Evolutionary conservation across 2,797 vertebrate species (phyloP).

Genomic region (Odontamblyopus rebecca): DNA sequence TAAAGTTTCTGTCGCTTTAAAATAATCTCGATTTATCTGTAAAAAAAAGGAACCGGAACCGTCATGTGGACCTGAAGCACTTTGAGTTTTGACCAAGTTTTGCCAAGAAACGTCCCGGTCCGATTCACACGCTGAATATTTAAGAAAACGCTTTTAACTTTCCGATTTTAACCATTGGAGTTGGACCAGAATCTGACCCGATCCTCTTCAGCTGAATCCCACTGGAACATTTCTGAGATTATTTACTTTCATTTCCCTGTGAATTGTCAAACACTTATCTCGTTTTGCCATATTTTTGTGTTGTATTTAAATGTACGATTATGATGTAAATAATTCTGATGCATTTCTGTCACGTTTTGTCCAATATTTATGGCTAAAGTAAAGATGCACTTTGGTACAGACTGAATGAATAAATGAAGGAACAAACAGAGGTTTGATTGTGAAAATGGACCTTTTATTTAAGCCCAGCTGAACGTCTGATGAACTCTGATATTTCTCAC

Average conservation of each 20-base stretch:
- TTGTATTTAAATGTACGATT: not conserved
- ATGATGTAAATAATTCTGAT: not conserved
- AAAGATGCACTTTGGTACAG: not conserved
- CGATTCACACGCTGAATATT: not conserved
- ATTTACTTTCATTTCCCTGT: not conserved
- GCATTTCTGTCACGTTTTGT: not conserved
- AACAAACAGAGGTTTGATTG: not conserved
- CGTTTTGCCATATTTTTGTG: not conserved
- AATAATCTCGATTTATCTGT: not conserved
- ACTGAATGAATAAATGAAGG: constrained; percentile 2
- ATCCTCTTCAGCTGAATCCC: not conserved
- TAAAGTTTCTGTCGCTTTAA: not conserved
- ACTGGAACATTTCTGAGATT: not conserved
- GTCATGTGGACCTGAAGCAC: not conserved
- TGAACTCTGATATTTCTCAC: no score
- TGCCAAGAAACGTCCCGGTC: not conserved
- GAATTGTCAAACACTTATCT: not conserved
- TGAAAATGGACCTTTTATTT: not conserved
- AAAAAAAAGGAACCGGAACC: not conserved
- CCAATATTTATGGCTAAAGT: not conserved
- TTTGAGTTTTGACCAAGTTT: not conserved
- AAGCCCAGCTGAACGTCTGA: no score
- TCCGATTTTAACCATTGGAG: not conserved
- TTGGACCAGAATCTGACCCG: no score
- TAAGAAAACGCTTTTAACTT: not conserved